Evolutionary conservation across 2,797 vertebrate genomes (phyloP), one percentile per base, ranked within the genome.

Genomic region (Pipistrellus nathusii): DNA sequence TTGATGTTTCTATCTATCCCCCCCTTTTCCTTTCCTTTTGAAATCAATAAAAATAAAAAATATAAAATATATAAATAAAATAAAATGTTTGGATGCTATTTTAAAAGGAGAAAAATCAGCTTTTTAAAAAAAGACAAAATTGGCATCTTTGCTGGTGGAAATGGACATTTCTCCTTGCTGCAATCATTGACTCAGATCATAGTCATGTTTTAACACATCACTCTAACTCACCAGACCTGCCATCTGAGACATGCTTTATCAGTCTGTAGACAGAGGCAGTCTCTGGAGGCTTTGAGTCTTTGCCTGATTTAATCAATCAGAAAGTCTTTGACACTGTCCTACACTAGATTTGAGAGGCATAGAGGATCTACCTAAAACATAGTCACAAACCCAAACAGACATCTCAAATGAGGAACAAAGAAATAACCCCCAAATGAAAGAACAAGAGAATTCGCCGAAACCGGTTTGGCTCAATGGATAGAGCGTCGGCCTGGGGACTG

Each of bases 111-210:
- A 62, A 62, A 62, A 72, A 41, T 48, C 48, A 76, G 21, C 71
- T 77, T 69, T 91, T 64, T 55, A 66, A 64, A 92, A 93, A 73
- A 93, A 55, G 46, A 44, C 38, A 88, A 82, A 93, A 93, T 64
- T 55, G 66, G 46, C 15, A 64, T 75, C 57, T 64, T 82, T 25
- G 68, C 62, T 62, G 25, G 51, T 51, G 32, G 62, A 83, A 53
- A 2, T 69, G 27, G 32, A 77, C 27, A 59, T 15, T 59, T 93
- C 41, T 83, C n/a, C 17, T 77, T 32, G 6, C 64, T 14, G 20
- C 41, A 51, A 38, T 77, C 21, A 1, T n/a, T 9, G 41, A 46
- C 32, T 66, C 71, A 51, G 53, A 4, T 88, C 27, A 57, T 20
- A 84, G 62, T 6, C 32, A 27, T 51, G 32, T 51, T 71, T 73